A percentile compares a stretch with the other conserved stretches of the same genome.
Evolutionary conservation across 2,113 vertebrate genomes (phyloP).

Genomic region (Semicossyphus pulcher): DNA sequence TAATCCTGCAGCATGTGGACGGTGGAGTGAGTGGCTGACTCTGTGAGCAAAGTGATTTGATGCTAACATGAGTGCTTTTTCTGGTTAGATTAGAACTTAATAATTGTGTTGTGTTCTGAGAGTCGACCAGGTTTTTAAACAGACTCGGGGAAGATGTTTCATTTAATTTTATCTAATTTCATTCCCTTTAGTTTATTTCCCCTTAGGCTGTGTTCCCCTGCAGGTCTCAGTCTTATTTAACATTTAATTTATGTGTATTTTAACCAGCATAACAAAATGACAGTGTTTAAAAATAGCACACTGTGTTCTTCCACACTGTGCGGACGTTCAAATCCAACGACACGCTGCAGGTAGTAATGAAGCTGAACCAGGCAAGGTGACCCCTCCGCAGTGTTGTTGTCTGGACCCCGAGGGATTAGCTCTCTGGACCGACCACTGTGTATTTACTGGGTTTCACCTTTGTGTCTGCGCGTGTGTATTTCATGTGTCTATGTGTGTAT

Average conservation of each 20-base stretch:
- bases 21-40: no score
- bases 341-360: constrained; percentile 47
- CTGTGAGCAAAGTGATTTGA: constrained; percentile 18
- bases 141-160: constrained; percentile 21
- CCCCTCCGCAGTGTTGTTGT: constrained; percentile 50
- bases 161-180: constrained; percentile 16
- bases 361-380: constrained; percentile 67
- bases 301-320: constrained; percentile 15
- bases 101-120: constrained; percentile 32
- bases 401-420: constrained; percentile 62
- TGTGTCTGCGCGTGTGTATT: constrained; percentile 49
- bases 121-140: constrained; percentile 49
- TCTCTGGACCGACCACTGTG: constrained; percentile 50
- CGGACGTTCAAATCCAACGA: constrained; percentile 22
- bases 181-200: constrained; percentile 35
- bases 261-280: constrained; percentile 11
- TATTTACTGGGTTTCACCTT: constrained; percentile 49
- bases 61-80: constrained; percentile 9
- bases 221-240: background rate
- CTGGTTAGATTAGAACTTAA: constrained; percentile 10
- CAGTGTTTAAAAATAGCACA: constrained; percentile 19
- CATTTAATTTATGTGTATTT: background rate
- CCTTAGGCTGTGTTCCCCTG: background rate
- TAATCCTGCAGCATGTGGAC: constrained; percentile 16
- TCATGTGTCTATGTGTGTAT: constrained; percentile 52